These are phyloP conservation scores for Mastigias papua DNA, from an alignment of 30 jellyfish, hydroid and myxozoan species.

Conservation along the genomic window DNA sequence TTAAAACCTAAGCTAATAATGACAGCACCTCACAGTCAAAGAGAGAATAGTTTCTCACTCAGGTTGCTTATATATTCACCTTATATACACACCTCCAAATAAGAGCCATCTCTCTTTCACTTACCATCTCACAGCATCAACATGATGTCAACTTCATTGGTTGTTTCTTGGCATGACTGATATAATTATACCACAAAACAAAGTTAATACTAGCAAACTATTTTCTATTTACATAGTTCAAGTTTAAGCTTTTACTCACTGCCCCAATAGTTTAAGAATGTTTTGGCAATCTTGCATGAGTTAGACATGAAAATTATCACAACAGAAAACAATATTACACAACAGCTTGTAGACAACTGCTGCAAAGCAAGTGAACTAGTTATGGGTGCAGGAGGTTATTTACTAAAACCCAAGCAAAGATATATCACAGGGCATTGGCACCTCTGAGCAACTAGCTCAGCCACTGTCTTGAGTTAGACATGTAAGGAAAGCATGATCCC, in stretches of 20 bases:
- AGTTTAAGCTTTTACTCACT: background rate
- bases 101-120: slow-evolving; percentile 19
- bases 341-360: too few relatives aligned
- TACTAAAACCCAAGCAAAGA: too few relatives aligned
- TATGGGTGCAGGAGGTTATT: too few relatives aligned
- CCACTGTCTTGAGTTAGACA: too few relatives aligned
- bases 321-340: background rate
- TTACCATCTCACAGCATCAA: slow-evolving; percentile 53
- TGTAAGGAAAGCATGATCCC: too few relatives aligned
- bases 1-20: too few relatives aligned
- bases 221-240: background rate
- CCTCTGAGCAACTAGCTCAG: too few relatives aligned
- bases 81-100: slow-evolving; percentile 53
- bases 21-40: too few relatives aligned
- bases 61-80: background rate
- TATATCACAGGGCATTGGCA: too few relatives aligned
- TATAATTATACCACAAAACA: slow-evolving; percentile 67
- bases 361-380: too few relatives aligned
- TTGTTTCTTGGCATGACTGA: slow-evolving; percentile 63
- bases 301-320: background rate
- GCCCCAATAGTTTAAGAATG: background rate
- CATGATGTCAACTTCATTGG: slow-evolving; percentile 47
- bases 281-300: background rate
- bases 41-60: too few relatives aligned
- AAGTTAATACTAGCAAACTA: slow-evolving; percentile 39